Conservation (phyloP, 2,888 invertebrate species). For the Lasioglossum leucozonium region DNA sequence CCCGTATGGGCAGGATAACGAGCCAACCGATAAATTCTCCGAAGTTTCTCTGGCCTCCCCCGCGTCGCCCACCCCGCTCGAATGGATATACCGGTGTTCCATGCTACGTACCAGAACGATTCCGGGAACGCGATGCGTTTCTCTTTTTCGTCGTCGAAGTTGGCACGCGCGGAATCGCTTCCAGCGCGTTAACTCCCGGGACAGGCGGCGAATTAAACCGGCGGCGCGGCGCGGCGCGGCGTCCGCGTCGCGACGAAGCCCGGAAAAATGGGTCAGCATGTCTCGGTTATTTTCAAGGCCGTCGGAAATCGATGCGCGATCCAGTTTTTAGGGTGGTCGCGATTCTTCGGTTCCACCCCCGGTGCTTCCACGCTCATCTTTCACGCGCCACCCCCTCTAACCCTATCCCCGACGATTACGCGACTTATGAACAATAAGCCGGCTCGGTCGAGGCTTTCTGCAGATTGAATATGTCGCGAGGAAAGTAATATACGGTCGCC, state of each 20-base stretch:
- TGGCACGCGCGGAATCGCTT: conserved; percentile 49
- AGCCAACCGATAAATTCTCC: conserved; percentile 52
- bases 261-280: conserved; percentile 66
- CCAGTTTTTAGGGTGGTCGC: conserved; percentile 44
- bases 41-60: conserved; percentile 22
- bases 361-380: background rate
- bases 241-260: conserved; percentile 45
- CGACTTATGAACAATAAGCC: conserved; percentile 63
- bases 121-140: conserved; percentile 12
- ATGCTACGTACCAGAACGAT: background rate
- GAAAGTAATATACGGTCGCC: conserved; percentile 64
- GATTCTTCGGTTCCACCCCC: conserved; percentile 5
- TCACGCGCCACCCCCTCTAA: background rate
- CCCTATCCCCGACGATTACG: conserved; percentile 36
- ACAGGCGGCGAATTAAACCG: conserved; percentile 44
- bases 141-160: conserved; percentile 21
- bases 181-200: conserved; percentile 46
- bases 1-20: conserved; percentile 49
- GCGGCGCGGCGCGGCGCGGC: too few species aligned
- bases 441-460: conserved; percentile 68
- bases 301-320: conserved; percentile 58
- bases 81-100: background rate
- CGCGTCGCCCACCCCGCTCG: background rate
- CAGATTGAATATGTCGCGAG: conserved; percentile 69
- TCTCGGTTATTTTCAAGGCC: conserved; percentile 69